Percentiles rank a stretch among this genome's conserved stretches.
Conservation (phyloP, 1,140 invertebrate species). For the Watersipora subatra region DNA sequence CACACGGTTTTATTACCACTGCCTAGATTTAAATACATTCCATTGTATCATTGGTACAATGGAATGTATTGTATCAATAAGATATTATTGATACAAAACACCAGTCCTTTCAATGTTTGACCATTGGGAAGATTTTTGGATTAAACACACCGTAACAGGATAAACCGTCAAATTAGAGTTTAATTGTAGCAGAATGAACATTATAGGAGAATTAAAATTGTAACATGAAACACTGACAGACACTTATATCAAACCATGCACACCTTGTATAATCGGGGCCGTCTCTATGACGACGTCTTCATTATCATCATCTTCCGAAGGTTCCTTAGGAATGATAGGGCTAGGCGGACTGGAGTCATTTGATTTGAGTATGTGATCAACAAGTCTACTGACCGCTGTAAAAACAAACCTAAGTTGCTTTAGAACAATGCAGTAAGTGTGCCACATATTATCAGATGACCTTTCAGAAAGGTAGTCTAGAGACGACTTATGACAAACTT, state of each 20-base stretch:
- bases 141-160: no score
- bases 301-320: neutral
- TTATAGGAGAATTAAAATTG: no score
- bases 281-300: slow-evolving; percentile 4
- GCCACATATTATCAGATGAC: slow-evolving; percentile 4
- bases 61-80: no score
- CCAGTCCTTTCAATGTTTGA: no score
- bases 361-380: slow-evolving; percentile 24
- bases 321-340: slow-evolving; percentile 20
- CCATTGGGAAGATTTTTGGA: no score
- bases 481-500: slow-evolving; percentile 5
- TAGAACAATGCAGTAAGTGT: neutral
- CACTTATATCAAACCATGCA: neutral
- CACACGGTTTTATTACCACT: no score
- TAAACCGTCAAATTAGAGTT: no score
- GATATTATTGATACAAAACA: no score
- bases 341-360: slow-evolving; percentile 17
- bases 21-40: no score
- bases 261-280: slow-evolving; percentile 5
- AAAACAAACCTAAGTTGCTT: slow-evolving; percentile 7
- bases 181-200: no score
- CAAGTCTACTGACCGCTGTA: slow-evolving; percentile 31
- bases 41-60: no score
- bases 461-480: no score
- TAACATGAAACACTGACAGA: neutral